Evolutionary conservation across 2,797 vertebrate genomes (phyloP).

Genomic region (Sebastes paucispinis): DNA sequence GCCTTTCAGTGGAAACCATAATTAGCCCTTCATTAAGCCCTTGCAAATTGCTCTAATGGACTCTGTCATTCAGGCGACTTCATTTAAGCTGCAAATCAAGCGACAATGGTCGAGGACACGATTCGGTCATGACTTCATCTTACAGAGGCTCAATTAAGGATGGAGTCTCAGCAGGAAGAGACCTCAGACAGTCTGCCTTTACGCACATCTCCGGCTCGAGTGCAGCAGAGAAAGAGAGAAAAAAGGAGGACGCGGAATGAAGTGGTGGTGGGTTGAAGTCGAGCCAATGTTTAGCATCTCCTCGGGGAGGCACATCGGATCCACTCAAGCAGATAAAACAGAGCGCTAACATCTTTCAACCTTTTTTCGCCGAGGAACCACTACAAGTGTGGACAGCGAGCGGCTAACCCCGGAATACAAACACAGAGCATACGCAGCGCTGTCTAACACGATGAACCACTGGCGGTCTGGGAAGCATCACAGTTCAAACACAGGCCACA

Average conservation of each 20-base stretch:
- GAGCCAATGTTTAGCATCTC: slow-evolving; percentile 50
- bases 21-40: slow-evolving; percentile 79
- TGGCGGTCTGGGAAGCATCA: slow-evolving; percentile 1
- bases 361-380: slow-evolving; percentile 24
- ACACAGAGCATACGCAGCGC: slow-evolving; percentile 19
- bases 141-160: slow-evolving; percentile 58
- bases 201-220: not conserved
- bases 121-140: slow-evolving; percentile 67
- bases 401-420: slow-evolving; percentile 29
- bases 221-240: not conserved
- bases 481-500: slow-evolving; percentile 47
- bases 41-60: slow-evolving; percentile 78
- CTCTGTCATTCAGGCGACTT: slow-evolving; percentile 69
- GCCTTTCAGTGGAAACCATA: slow-evolving; percentile 69
- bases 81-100: slow-evolving; percentile 76
- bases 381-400: slow-evolving; percentile 36
- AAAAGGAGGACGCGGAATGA: not conserved
- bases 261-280: slow-evolving; percentile 23
- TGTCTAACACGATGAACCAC: slow-evolving; percentile 15
- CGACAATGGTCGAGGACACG: slow-evolving; percentile 50
- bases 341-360: slow-evolving; percentile 51
- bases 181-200: not conserved
- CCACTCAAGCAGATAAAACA: slow-evolving; percentile 47
- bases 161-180: slow-evolving; percentile 18
- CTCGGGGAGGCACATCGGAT: slow-evolving; percentile 31